Evolutionary conservation across 2,888 invertebrate genomes (phyloP).

Genomic region (Catotricha subobsoleta): DNA sequence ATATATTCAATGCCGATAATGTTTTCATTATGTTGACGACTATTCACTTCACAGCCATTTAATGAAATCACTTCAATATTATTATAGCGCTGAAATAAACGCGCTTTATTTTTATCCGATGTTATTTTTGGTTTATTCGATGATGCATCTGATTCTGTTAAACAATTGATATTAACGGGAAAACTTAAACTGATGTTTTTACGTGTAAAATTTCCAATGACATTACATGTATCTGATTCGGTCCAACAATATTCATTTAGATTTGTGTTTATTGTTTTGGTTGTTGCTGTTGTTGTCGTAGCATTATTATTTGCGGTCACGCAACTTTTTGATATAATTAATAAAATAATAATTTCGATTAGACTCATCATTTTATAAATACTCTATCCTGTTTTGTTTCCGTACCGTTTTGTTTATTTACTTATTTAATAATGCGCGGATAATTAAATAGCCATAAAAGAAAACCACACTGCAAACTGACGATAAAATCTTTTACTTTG

Average conservation of each 20-base stretch:
- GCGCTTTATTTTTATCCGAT: not conserved
- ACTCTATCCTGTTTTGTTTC: no score
- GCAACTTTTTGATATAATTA: not conserved
- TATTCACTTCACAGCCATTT: conserved; percentile 1
- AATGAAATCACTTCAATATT: conserved; percentile 1
- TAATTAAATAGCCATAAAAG: no score
- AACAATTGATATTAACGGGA: not conserved
- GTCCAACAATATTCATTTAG: not conserved
- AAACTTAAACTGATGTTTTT: not conserved
- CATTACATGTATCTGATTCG: not conserved
- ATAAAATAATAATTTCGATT: no score
- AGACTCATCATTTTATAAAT: no score
- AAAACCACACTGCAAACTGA: no score
- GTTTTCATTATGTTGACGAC: not conserved
- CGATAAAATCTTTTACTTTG: no score
- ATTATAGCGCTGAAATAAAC: not conserved
- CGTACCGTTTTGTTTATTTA: no score
- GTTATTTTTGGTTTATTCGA: no score
- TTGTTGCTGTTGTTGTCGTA: not conserved
- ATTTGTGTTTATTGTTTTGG: not conserved
- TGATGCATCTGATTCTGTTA: not conserved
- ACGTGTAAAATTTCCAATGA: conserved; percentile 1
- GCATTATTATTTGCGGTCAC: no score
- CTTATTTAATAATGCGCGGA: no score
- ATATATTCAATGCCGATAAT: not conserved